phyloP scores from a whole-genome alignment of 35 echinoderm and acorn worm genomes.

The Heliocidaris erythrogramma region DNA sequence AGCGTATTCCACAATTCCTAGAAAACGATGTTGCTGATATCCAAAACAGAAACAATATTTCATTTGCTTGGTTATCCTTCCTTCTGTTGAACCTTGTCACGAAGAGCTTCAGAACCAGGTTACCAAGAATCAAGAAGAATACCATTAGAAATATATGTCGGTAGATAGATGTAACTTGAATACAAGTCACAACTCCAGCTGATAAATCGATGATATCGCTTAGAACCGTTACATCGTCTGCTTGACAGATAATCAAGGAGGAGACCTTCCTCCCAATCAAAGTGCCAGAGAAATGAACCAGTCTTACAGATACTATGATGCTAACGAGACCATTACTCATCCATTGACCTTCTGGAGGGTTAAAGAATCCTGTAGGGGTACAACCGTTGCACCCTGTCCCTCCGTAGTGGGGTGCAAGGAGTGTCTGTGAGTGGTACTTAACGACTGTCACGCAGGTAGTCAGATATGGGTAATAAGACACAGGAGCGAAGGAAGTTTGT shows the following conservation, averaged over 20 bases:
- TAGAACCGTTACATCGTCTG: background rate
- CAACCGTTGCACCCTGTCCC: background rate
- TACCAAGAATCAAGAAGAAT: background rate
- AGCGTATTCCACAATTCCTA: background rate
- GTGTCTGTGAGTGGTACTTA: background rate
- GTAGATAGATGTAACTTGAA: background rate
- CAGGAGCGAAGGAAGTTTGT: background rate
- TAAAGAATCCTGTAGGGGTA: background rate
- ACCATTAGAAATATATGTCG: background rate
- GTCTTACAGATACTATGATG: background rate
- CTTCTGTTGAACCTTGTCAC: background rate
- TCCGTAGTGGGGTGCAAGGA: background rate
- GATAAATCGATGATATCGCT: background rate
- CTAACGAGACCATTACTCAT: conserved; percentile 10
- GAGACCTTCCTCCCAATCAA: background rate
- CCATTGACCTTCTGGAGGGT: background rate
- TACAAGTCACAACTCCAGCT: background rate
- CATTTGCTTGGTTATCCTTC: background rate
- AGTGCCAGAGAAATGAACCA: background rate
- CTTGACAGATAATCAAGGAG: background rate
- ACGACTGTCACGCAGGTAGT: background rate
- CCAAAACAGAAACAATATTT: background rate
- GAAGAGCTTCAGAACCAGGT: background rate
- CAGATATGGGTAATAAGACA: background rate
- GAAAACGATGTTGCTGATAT: background rate